Percentiles rank a stretch among this genome's conserved stretches.
Evolutionary conservation across 2,113 vertebrate species (phyloP).

Genomic region (Pangasianodon hypophthalmus): DNA sequence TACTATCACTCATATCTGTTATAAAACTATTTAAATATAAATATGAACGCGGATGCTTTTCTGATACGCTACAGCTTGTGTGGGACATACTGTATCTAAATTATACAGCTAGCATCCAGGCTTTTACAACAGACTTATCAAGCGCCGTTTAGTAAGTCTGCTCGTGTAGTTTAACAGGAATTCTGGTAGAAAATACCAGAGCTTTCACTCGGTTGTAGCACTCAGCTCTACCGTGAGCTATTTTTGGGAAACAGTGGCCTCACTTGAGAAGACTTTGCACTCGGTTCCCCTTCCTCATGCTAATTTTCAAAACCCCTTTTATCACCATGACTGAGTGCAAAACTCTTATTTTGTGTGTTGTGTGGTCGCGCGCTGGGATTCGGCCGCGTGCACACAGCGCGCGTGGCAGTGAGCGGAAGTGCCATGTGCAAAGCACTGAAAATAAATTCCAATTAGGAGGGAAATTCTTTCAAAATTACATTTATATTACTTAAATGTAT

Average conservation of each 20-base stretch:
- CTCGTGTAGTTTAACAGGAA: not conserved
- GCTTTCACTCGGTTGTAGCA: not conserved
- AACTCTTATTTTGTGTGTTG: conserved; percentile 33
- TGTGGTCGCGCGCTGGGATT: not conserved
- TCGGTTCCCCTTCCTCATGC: not conserved
- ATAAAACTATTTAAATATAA: too few species aligned
- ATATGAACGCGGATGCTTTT: not conserved
- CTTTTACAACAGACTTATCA: not conserved
- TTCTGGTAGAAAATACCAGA: not conserved
- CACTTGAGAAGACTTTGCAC: conserved; percentile 7
- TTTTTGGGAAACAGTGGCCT: not conserved
- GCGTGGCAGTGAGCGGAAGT: not conserved
- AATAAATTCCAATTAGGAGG: not conserved
- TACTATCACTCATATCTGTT: not conserved
- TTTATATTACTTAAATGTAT: not conserved
- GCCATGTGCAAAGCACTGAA: not conserved
- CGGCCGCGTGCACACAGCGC: conserved; percentile 41
- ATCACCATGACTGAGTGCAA: conserved; percentile 19
- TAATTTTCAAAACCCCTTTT: conserved; percentile 1
- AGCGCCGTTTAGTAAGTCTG: not conserved
- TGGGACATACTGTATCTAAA: not conserved
- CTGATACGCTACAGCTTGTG: not conserved
- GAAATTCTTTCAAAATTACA: not conserved
- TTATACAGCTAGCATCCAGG: not conserved
- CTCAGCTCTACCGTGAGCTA: not conserved